Evolutionary conservation across 2,888 invertebrate species (phyloP), one percentile per base, ranked within the genome.

Genomic region (Trichogramma evanescens): DNA sequence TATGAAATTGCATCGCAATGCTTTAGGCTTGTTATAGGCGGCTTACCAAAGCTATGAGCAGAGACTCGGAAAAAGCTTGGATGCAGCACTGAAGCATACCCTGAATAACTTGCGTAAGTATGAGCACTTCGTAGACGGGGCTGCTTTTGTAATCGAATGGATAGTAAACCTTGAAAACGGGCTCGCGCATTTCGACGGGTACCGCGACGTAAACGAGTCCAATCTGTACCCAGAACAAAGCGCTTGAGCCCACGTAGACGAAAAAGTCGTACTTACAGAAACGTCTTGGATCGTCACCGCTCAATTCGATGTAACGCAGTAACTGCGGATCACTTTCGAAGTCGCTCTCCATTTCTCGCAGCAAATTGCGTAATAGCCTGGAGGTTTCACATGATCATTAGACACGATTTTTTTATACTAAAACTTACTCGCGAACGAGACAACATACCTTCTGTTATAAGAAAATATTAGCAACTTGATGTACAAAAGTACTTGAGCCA

Each of bases 301-400:
- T 26, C 26, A 26, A 26, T 2, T 26, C 26, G 26, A 26, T 26
- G 26, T 26, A 26, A 26, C 26, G 26, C 26, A 26, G 26, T 26
- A 26, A 26, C 26, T 26, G 26, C 26, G 26, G 26, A 26, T 49
- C 48, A 4, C 26, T 40, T 5, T 41, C 39, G 5, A 13, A 60
- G 39, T 60, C 56, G 8, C 45, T 10, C 7, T 49, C 9, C 26
- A 60, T 60, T 50, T 60, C 60, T 44, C 26, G 44, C 40, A 60
- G 26, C 40, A 60, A 43, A 42, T 5, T 46, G 9, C 10, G 39
- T 26, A 45, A 38, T 9, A 8, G 7, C 40, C 50, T 50, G 4
- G 1, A 26, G 26, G 3, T 26, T 26, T 3, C 26, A 26, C 26
- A 26, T 26, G 26, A 26, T 26, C 26, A 2, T 26, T 26, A 26